Evolutionary conservation across 2,113 vertebrate genomes (phyloP), one percentile per base, ranked within the genome.

Genomic region (Nerophis ophidion): DNA sequence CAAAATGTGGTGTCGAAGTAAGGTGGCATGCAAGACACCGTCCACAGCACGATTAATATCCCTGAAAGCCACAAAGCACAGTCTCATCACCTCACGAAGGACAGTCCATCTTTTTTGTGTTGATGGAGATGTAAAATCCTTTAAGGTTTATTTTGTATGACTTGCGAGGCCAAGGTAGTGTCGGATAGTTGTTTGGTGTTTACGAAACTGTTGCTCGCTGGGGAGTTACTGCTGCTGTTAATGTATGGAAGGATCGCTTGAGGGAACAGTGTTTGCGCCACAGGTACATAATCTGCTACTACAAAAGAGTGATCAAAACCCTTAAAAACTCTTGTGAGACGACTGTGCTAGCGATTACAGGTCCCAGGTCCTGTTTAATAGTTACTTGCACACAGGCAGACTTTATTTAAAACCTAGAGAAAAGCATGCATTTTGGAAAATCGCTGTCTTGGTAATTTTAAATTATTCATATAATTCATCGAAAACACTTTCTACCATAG

Each of bases 241-340:
- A 53, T 46, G 36, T 57, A 38, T 26, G 38, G 19, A 12, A 12
- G 6, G 52, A 33, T 8, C 59, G 49, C 52, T 42, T 57, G 16
- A 46, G 49, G 46, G 49, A 70, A 50, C 47, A 50, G 35, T 61
- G 44, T 60, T 70, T 54, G 62, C 34, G 47, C 48, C 42, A n/a
- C 1, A 13, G 60, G 56, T 64, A 69, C 35, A 52, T 48, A 34
- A 38, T 61, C 42, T n/a, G 16, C 36, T 55, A 36, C 15, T 17
- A 40, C 51, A 8, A 45, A 60, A 57, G 44, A 61, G 34, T 52
- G 61, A 79, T 79, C 46, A 60, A 52, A 51, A 38, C 49, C 44
- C 16, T 34, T 19, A 44, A 58, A 0, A 6, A 40, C 49, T 57
- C 70, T 55, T 35, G 48, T 8, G 11, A 68, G 47, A 54, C 45